A percentile compares a stretch with the other conserved stretches of the same genome.
Conservation (phyloP, 1,140 invertebrate species). For the Odontomachus brunneus region DNA sequence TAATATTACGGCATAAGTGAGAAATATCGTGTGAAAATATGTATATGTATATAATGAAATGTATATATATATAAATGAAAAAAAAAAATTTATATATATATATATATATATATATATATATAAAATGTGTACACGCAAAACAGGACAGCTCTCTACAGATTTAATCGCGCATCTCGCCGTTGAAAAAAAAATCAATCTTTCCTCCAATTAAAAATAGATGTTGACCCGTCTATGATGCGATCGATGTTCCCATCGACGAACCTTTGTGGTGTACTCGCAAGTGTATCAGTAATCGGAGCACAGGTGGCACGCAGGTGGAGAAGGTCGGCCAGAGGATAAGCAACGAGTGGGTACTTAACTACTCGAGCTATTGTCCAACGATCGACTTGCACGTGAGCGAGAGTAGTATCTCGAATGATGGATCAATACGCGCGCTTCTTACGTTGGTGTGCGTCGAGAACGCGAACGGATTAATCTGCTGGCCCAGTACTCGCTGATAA, state of each 20-base stretch:
- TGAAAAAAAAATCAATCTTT: not conserved
- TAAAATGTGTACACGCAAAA: not conserved
- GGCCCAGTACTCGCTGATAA: not conserved
- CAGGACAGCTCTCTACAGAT: not conserved
- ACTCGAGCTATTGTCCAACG: constrained; percentile 70
- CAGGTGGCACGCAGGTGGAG: constrained; percentile 57
- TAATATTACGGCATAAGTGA: no score
- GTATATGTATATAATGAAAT: no score
- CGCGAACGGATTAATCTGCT: not conserved
- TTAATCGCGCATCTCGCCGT: not conserved
- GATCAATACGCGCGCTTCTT: constrained; percentile 52
- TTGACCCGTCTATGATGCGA: not conserved
- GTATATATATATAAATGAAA: no score
- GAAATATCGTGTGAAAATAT: no score
- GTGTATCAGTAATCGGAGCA: constrained; percentile 44
- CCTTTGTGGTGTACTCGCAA: constrained; percentile 15
- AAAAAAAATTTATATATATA: no score
- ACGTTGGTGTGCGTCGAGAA: not conserved
- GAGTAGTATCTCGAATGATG: constrained; percentile 58
- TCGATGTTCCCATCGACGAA: constrained; percentile 10
- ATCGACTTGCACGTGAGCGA: constrained; percentile 67
- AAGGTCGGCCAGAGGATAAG: constrained; percentile 34
- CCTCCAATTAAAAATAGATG: not conserved
- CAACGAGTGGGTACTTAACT: constrained; percentile 65
- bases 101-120: no score